phyloP scores from a whole-genome alignment of 64 coral and sea anemone species.

The Orbicella faveolata region DNA sequence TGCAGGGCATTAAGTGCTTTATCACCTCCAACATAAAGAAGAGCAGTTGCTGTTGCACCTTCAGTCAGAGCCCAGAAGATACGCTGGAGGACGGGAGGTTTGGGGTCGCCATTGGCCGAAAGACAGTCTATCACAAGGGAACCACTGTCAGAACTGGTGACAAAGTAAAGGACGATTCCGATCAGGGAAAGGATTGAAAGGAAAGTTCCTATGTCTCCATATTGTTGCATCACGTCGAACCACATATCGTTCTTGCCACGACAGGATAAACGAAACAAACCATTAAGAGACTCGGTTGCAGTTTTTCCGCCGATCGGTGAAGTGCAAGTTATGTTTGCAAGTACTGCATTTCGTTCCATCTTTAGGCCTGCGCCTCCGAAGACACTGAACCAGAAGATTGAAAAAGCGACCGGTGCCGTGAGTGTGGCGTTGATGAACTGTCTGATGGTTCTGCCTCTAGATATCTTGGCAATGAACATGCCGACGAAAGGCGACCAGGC shows the following conservation, averaged over 20 bases:
- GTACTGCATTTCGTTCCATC: slow-evolving; percentile 45
- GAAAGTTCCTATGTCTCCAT: slow-evolving; percentile 15
- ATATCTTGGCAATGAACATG: slow-evolving; percentile 60
- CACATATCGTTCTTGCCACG: slow-evolving; percentile 48
- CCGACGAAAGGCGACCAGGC: slow-evolving; percentile 67
- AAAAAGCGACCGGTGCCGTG: slow-evolving; percentile 46
- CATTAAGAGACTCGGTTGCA: slow-evolving; percentile 7
- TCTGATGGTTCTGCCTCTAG: slow-evolving; percentile 57
- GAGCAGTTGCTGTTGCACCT: slow-evolving; percentile 56
- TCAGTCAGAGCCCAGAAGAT: slow-evolving; percentile 76
- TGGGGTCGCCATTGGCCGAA: slow-evolving; percentile 60
- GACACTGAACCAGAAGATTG: slow-evolving; percentile 54
- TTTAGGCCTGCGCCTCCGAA: slow-evolving; percentile 50
- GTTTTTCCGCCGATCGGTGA: background rate
- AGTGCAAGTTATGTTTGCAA: slow-evolving; percentile 30
- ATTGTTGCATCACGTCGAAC: slow-evolving; percentile 62
- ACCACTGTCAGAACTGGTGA: slow-evolving; percentile 68
- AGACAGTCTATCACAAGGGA: slow-evolving; percentile 68
- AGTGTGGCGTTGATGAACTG: slow-evolving; percentile 57
- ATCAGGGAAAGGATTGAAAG: slow-evolving; percentile 51
- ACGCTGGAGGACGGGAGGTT: slow-evolving; percentile 62
- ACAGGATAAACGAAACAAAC: slow-evolving; percentile 40
- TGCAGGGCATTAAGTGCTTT: slow-evolving; percentile 52
- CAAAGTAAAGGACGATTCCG: slow-evolving; percentile 66
- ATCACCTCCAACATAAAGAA: slow-evolving; percentile 37